phyloP scores from a whole-genome alignment of 2,113 vertebrate species.

The Tyto alba region DNA sequence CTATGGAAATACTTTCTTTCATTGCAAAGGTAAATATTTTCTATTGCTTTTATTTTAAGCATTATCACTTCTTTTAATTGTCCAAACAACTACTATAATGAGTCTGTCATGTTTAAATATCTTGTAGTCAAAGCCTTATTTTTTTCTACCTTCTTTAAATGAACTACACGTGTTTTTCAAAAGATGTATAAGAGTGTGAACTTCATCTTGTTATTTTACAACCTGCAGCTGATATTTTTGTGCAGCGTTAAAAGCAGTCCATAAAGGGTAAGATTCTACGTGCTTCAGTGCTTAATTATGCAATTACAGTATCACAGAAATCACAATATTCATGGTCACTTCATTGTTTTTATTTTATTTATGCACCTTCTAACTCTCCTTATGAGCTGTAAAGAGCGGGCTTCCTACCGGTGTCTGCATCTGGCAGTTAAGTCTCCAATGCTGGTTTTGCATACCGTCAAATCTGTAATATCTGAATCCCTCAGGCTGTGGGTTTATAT shows the following conservation, averaged over 20 bases:
- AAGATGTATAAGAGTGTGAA: neutral
- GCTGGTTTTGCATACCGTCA: neutral
- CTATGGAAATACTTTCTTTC: neutral
- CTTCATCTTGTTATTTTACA: neutral
- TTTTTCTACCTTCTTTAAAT: neutral
- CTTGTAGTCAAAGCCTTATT: neutral
- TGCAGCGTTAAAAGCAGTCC: neutral
- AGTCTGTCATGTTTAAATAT: neutral
- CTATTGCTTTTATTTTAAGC: neutral
- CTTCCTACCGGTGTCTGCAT: rapidly evolving
- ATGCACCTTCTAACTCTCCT: neutral
- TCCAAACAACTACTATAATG: neutral
- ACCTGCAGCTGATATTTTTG: neutral
- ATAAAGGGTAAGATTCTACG: neutral
- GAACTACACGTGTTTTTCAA: neutral
- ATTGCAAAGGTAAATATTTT: neutral
- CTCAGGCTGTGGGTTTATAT: neutral
- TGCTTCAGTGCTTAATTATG: neutral
- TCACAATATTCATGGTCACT: neutral
- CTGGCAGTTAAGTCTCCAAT: neutral
- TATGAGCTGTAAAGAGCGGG: neutral
- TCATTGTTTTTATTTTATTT: neutral
- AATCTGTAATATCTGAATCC: neutral
- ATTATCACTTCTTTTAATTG: neutral
- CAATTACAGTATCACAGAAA: neutral